Evolutionary conservation across 92 coral and sea anemone species (phyloP), one percentile per base, ranked within the genome.

Genomic region (Epizoanthus ramosus): DNA sequence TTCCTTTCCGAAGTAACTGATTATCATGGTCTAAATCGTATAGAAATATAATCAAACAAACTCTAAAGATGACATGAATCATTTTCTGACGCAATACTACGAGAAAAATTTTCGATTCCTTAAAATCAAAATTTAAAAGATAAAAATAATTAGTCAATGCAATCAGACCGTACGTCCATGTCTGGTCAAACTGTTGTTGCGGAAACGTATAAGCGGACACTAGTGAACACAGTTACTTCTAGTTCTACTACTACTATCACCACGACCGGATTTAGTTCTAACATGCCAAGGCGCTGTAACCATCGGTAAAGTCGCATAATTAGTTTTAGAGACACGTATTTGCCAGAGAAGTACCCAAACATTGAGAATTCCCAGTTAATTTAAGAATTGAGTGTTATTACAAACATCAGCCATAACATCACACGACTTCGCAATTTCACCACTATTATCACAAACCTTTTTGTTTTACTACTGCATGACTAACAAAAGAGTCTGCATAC

Each of bases 271-370:
- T 19, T 28, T 23, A 18, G 16, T 65, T 18, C 37, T 28, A 17
- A 3, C 31, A 19, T 7, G 41, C n/a, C 41, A 25, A 25, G 17
- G 16, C 17, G 18, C 71, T 22, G 18, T 65, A 65, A 65, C 71
- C 37, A 23, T 12, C 18, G 14, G 71, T 37, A 24, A 65, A 65
- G 71, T 31, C 25, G 25, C 3, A 65, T 25, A 65, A 65, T 12
- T 24, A 10, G 3, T 65, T 35, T 65, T 28, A 65, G 43, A 65
- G 28, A 31, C 39, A 57, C 16, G 24, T 59, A 76, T 39, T 76
- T 76, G 64, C 15, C 57, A 76, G 60, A 59, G 70, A 76, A 76
- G 39, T 25, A 39, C 25, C 63, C n/a, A 22, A 76, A 37, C 21
- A 37, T 61, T 35, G 28, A 60, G 39, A 37, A 61, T 60, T 23